These are phyloP conservation scores for Scaeva pyrastri DNA, from an alignment of 2,888 invertebrate species.

Conservation along the genomic window DNA sequence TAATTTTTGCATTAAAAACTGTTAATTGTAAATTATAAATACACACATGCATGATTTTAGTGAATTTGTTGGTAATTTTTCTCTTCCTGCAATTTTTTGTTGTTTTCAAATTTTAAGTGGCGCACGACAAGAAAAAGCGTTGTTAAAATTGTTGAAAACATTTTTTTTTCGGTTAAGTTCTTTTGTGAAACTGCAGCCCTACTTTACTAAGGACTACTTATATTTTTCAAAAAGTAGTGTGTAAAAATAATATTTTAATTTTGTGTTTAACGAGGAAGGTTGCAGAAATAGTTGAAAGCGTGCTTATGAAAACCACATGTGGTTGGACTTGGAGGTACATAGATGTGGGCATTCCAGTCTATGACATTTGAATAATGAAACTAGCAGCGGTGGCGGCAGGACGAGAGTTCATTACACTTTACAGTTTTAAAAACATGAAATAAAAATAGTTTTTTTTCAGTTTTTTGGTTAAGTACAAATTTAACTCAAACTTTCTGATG, in stretches of 20 bases:
- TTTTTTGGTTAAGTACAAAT: neutral
- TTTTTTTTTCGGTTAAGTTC: neutral
- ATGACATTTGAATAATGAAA: neutral
- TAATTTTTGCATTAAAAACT: too few species aligned
- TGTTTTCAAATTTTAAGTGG: neutral
- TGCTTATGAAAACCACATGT: too few species aligned
- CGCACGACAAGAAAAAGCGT: neutral
- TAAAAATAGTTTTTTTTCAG: neutral
- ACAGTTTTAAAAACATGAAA: neutral
- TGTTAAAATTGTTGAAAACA: neutral
- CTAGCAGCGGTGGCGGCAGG: neutral
- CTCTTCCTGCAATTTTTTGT: neutral
- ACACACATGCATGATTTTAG: neutral
- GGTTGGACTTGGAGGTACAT: neutral
- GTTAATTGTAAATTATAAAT: constrained; percentile 7
- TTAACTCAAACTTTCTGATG: neutral
- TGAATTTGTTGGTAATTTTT: neutral
- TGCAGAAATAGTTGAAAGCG: neutral
- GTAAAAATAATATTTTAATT: neutral
- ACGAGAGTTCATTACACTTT: neutral
- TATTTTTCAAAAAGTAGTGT: constrained; percentile 1
- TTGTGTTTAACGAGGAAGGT: neutral
- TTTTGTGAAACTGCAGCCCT: neutral
- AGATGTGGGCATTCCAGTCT: constrained; percentile 19
- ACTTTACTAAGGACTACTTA: neutral